These are phyloP conservation scores for Cirrhinus molitorella DNA, from an alignment of 2,797 vertebrate species.

Conservation along the genomic window DNA sequence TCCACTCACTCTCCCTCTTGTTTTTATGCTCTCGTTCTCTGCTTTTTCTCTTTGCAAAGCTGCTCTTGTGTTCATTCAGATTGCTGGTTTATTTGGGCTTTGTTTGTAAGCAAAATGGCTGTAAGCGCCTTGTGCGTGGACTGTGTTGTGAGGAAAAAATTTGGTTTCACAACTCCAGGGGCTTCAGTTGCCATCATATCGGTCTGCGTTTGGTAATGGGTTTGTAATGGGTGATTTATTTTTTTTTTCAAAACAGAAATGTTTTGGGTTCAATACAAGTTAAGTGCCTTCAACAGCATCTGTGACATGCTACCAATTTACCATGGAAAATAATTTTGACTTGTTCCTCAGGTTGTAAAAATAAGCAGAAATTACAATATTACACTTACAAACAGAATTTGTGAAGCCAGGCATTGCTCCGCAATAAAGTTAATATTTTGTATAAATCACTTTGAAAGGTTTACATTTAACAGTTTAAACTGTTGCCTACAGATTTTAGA, in stretches of 20 bases:
- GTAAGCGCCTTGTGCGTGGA: slow-evolving; percentile 8
- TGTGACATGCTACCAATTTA: not conserved
- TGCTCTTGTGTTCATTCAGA: slow-evolving; percentile 29
- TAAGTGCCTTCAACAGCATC: slow-evolving; percentile 19
- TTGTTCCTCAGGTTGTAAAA: not conserved
- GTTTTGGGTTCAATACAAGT: slow-evolving; percentile 1
- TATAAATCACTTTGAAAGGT: not conserved
- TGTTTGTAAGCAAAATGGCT: slow-evolving; percentile 41
- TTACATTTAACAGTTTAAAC: not conserved
- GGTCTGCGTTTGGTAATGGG: not conserved
- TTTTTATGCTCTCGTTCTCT: slow-evolving; percentile 43
- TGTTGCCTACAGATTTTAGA: not conserved
- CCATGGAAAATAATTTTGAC: not conserved
- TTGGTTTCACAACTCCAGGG: not conserved
- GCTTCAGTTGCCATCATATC: not conserved
- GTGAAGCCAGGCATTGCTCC: not conserved
- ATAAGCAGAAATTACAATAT: not conserved
- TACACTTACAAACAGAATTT: not conserved
- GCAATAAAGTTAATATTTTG: not conserved
- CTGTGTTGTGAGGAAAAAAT: not conserved
- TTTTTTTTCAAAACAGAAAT: no score
- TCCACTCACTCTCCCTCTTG: slow-evolving; percentile 64
- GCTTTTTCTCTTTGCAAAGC: slow-evolving; percentile 47
- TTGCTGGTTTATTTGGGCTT: slow-evolving; percentile 38
- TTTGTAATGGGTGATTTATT: slow-evolving; percentile 18